Percentiles rank a stretch among this genome's conserved stretches.
Evolutionary conservation across 2,113 vertebrate genomes (phyloP).

Genomic region (Malurus melanocephalus): DNA sequence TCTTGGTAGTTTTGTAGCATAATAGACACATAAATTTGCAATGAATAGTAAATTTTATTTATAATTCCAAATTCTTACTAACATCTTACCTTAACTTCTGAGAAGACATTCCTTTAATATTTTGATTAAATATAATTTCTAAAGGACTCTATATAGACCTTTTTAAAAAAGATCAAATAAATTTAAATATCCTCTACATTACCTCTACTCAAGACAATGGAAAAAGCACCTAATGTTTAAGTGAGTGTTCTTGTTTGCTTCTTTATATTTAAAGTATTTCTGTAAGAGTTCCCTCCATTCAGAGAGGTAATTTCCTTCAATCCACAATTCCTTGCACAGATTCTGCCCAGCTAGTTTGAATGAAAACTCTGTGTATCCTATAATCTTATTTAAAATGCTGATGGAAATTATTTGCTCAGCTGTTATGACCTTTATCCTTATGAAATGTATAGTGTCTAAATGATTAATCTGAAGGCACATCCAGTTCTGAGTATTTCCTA

Average conservation of each 20-base stretch:
- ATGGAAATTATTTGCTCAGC: slow-evolving; percentile 56
- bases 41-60: not conserved
- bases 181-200: not conserved
- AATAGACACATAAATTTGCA: not conserved
- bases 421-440: slow-evolving; percentile 58
- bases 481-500: not conserved
- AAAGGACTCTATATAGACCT: not conserved
- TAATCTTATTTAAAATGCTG: slow-evolving; percentile 46
- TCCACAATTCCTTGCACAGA: not conserved
- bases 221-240: not conserved
- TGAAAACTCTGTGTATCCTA: slow-evolving; percentile 16
- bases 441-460: slow-evolving; percentile 55
- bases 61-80: not conserved
- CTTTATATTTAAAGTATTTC: not conserved
- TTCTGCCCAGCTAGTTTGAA: not conserved
- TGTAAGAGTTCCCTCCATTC: not conserved
- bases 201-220: not conserved
- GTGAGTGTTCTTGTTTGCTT: not conserved
- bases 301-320: not conserved
- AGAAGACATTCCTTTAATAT: not conserved
- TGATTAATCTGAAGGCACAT: slow-evolving; percentile 43
- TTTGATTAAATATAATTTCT: not conserved
- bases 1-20: not conserved
- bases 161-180: not conserved
- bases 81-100: not conserved